phyloP scores from a whole-genome alignment of 2,888 invertebrate species.

The Archips xylosteana region DNA sequence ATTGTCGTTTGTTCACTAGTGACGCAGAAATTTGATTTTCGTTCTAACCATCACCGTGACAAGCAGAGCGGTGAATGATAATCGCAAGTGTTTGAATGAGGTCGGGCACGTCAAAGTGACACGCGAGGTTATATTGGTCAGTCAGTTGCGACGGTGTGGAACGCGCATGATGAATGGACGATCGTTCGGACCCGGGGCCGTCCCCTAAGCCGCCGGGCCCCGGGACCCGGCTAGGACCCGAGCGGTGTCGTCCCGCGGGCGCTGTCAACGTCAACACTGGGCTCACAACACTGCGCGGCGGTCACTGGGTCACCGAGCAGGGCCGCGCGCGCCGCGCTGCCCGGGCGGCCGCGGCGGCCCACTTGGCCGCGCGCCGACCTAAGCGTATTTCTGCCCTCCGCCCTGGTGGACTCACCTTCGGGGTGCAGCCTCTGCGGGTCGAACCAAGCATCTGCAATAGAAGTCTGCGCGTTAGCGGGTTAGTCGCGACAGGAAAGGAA shows the following conservation, averaged over 20 bases:
- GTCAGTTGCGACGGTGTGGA: slow-evolving; percentile 24
- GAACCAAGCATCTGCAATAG: slow-evolving; percentile 97
- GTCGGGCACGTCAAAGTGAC: slow-evolving; percentile 39
- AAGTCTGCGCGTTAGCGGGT: slow-evolving; percentile 85
- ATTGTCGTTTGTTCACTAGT: slow-evolving; percentile 2
- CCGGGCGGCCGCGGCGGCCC: slow-evolving; percentile 55
- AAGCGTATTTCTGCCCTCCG: slow-evolving; percentile 62
- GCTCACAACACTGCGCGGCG: slow-evolving; percentile 55
- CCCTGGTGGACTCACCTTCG: slow-evolving; percentile 89
- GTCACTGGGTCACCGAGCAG: slow-evolving; percentile 52
- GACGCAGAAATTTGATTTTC: slow-evolving; percentile 12
- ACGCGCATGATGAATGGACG: slow-evolving; percentile 30
- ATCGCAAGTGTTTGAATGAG: slow-evolving; percentile 42
- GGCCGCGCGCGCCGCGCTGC: slow-evolving; percentile 44
- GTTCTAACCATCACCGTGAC: slow-evolving; percentile 30
- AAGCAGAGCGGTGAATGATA: slow-evolving; percentile 36
- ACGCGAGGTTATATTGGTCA: slow-evolving; percentile 41
- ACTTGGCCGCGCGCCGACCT: slow-evolving; percentile 66
- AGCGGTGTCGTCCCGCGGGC: neutral
- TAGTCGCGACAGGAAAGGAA: slow-evolving; percentile 80
- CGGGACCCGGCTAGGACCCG: neutral
- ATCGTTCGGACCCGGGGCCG: neutral
- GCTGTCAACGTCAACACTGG: slow-evolving; percentile 54
- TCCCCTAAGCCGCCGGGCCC: neutral
- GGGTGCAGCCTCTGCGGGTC: slow-evolving; percentile 96